Evolutionary conservation across 2,797 vertebrate genomes (phyloP), one percentile per base, ranked within the genome.

Genomic region (Percopsis omiscomaycus): DNA sequence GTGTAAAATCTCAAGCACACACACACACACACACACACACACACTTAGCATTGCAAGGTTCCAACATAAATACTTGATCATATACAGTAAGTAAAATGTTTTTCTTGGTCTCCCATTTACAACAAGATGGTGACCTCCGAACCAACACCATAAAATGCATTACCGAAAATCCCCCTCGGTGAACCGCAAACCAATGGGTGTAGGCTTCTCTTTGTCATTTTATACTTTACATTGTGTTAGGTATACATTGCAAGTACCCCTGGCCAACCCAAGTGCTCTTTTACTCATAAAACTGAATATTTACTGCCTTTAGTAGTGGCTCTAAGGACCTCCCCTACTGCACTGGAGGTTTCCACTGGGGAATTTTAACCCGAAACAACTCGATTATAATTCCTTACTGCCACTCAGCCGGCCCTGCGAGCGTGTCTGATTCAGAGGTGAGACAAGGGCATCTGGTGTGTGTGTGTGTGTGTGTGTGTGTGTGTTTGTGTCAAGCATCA

Each of bases 331-430:
- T 61, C 22, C 32, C 8, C 49, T 48, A 15, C 47, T 13, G 4
- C 55, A 65, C 68, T 37, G 59, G 46, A 79, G 9, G 32, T 62
- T 57, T 50, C n/a, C 47, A 53, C 30, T n/a, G 51, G 69, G 73
- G 27, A 62, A 64, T 30, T 71, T 67, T 47, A 84, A 76, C 61
- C 46, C 48, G 27, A n/a, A 72, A 32, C 53, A 59, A 69, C 57
- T 46, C 61, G 29, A 58, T 49, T 65, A 62, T 22, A 72, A 62
- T 29, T 42, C 59, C 64, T 28, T 50, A 28, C 52, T 59, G 56
- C 63, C 51, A 57, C 50, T 71, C 15, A 46, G 32, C 27, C 13
- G 28, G 37, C 51, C 15, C 61, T 61, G 57, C 32, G 30, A 55
- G 11, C 60, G 45, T 46, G 15, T 15, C 59, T 69, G 10, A 51